Base-by-base conservation (phyloP, 2,113 vertebrate species). In the Sylvia atricapilla region DNA sequence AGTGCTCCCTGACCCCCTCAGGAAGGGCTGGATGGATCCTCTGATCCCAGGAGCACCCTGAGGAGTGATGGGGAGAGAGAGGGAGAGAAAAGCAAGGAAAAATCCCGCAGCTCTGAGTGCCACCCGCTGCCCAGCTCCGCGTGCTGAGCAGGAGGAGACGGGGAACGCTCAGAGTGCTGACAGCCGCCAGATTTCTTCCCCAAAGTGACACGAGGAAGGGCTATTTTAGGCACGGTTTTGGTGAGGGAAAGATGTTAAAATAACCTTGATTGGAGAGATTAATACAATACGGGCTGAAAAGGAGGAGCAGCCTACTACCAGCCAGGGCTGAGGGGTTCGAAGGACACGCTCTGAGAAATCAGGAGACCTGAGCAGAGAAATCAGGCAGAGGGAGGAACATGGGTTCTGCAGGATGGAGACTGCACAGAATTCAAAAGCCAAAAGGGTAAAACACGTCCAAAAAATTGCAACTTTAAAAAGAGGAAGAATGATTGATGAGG, bases 181-280 rank as follows among this genome's bases (percentile, higher is more conserved):
- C 68, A 89, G 83, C n/a, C 43, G 2, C 56, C 78, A 84, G 79
- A 49, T 89, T 94, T 89, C 52, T 70, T 10, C 91, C 78, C 86
- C 91, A 87, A 90, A 87, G 49, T 78, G 81, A 94, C 95, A 89
- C 66, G 31, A 95, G 89, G 81, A 83, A 87, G 62, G 95, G 89
- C 87, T 94, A 60, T 96, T 89, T 94, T 91, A 94, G 86, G 55
- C 73, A 87, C 11, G 5, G 63, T 15, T 92, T 95, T 82, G 37
- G 58, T 58, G 58, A 79, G 41, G 64, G 52, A 75, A 81, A 83
- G 50, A 75, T 8, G 49, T 46, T 92, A 89, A 95, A 95, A 84
- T 63, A 87, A 89, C 87, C 77, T 91, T 60, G 81, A 64, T 89
- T 56, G 37, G 37, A 94, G 66, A 6, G 22, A 94, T 84, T 79